Evolutionary conservation across 2,888 invertebrate species (phyloP).

Genomic region (Acanthosepion pharaonis): DNA sequence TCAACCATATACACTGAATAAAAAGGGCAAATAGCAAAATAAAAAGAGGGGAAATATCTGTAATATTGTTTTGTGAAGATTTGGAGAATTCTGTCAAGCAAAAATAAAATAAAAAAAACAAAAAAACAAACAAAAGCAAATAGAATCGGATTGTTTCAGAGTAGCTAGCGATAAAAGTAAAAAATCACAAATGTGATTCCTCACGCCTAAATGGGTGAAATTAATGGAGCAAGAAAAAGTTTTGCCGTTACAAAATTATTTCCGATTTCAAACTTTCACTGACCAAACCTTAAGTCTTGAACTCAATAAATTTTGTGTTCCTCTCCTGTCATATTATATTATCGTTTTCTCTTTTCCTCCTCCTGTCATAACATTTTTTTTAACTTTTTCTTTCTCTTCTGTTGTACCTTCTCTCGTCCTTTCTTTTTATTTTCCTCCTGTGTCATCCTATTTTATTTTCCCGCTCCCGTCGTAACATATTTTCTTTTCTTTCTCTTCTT

Average conservation of each 20-base stretch:
- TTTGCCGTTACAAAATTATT: neutral
- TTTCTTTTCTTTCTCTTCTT: no score
- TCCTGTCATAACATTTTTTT: neutral
- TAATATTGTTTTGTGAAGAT: neutral
- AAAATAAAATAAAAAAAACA: neutral
- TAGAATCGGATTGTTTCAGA: neutral
- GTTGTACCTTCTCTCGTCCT: no score
- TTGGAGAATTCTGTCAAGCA: neutral
- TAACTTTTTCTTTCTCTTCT: no score
- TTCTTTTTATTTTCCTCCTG: no score
- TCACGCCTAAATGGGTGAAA: neutral
- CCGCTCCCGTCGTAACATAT: no score
- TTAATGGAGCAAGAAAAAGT: neutral
- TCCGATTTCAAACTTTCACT: neutral
- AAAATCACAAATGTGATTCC: neutral
- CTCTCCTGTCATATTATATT: no score
- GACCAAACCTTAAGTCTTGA: neutral
- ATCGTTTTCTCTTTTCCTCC: no score
- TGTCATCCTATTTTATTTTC: no score
- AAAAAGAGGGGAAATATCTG: neutral
- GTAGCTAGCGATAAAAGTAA: neutral
- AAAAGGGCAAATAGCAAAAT: neutral
- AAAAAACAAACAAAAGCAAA: no score
- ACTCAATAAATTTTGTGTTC: neutral
- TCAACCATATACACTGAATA: neutral